Conservation (phyloP, 2,113 vertebrate genomes). For the Pavo muticus region DNA sequence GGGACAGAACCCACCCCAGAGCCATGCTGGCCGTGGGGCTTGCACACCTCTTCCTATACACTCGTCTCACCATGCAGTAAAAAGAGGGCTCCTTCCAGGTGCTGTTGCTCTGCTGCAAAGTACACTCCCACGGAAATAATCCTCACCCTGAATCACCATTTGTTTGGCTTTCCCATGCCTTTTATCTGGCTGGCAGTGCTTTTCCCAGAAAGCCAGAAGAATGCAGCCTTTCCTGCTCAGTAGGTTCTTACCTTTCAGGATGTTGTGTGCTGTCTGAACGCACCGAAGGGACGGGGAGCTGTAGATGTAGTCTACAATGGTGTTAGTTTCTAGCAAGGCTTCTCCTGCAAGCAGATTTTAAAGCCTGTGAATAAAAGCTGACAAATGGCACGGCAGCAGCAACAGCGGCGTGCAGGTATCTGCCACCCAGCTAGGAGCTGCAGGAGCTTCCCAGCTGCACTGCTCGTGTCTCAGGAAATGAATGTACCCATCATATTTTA, state of each 20-base stretch:
- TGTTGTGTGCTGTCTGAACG: slow-evolving; percentile 95
- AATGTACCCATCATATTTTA: background rate
- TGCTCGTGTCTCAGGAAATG: background rate
- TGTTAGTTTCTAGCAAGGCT: slow-evolving; percentile 91
- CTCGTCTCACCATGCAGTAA: background rate
- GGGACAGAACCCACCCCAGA: background rate
- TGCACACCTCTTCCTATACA: fast-evolving
- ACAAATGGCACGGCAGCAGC: background rate
- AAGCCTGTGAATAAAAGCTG: background rate
- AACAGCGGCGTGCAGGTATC: background rate
- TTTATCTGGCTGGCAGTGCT: background rate
- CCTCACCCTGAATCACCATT: background rate
- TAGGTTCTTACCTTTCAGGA: slow-evolving; percentile 88
- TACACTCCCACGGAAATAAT: background rate
- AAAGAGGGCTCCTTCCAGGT: background rate
- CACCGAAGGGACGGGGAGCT: slow-evolving; percentile 96
- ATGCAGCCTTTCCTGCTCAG: fast-evolving
- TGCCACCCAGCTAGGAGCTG: background rate
- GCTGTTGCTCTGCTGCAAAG: background rate
- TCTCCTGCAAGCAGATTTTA: slow-evolving; percentile 82
- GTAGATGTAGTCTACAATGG: slow-evolving; percentile 90
- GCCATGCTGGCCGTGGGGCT: fast-evolving
- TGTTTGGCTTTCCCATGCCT: background rate
- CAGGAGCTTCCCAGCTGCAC: background rate
- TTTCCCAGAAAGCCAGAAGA: background rate